A percentile compares a stretch with the other conserved stretches of the same genome.
Evolutionary conservation across 2,888 invertebrate genomes (phyloP).

Genomic region (Epinotia bilunana): DNA sequence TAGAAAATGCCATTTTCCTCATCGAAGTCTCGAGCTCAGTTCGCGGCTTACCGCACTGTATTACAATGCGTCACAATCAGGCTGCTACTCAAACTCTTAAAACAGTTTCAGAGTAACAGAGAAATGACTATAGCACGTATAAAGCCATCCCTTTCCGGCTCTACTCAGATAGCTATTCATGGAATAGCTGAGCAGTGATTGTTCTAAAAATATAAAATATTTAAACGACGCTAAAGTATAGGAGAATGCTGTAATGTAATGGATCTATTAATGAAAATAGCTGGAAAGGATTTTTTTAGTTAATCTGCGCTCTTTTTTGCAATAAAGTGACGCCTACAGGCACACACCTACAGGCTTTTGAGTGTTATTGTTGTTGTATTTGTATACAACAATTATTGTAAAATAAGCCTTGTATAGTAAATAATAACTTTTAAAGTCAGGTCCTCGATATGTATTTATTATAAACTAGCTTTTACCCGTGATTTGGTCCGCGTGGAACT

Average conservation of each 20-base stretch:
- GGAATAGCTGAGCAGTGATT: conserved; percentile 23
- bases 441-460: too few relatives aligned
- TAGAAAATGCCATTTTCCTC: conserved; percentile 6
- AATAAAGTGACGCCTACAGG: neutral
- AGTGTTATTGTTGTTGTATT: neutral
- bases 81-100: conserved; percentile 31
- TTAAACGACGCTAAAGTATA: conserved; percentile 1
- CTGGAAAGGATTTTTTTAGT: neutral
- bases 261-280: conserved; percentile 7
- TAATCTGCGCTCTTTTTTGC: neutral
- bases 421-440: too few relatives aligned
- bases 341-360: too few relatives aligned
- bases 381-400: neutral
- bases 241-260: conserved; percentile 30
- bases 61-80: conserved; percentile 36
- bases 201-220: conserved; percentile 6
- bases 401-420: too few relatives aligned
- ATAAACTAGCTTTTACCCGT: too few relatives aligned
- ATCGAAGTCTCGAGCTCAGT: conserved; percentile 1
- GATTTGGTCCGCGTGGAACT: too few relatives aligned
- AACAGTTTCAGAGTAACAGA: conserved; percentile 24
- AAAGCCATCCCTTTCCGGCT: neutral
- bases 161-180: conserved; percentile 27
- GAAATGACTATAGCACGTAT: conserved; percentile 6
- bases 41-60: conserved; percentile 18